Conservation (phyloP, 2,797 vertebrate species). For the Enteromius paludinosus region DNA sequence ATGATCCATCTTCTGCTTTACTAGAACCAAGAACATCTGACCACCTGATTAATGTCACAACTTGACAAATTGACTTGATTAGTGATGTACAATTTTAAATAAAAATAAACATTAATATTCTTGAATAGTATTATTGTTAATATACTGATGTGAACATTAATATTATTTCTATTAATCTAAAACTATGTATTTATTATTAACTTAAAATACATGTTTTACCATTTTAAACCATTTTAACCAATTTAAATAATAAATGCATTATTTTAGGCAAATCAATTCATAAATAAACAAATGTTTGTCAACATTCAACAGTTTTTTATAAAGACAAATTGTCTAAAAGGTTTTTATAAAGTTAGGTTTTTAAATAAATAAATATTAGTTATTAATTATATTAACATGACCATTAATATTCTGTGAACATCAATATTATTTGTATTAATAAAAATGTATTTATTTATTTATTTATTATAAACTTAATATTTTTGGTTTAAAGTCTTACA, state of each 20-base stretch:
- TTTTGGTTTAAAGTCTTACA: no score
- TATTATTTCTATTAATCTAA: neutral
- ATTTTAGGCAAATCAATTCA: neutral
- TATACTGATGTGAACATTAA: neutral
- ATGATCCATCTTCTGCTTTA: neutral
- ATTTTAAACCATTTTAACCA: neutral
- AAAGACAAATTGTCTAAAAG: neutral
- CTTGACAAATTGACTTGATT: neutral
- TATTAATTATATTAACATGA: neutral
- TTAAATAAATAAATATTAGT: no score
- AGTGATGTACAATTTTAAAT: neutral
- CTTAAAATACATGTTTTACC: neutral
- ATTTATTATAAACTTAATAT: no score
- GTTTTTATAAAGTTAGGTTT: neutral
- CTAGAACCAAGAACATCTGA: neutral
- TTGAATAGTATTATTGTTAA: neutral
- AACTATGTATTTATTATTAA: neutral
- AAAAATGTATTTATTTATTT: no score
- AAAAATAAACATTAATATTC: neutral
- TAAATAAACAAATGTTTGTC: neutral
- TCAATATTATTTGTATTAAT: no score
- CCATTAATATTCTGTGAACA: neutral
- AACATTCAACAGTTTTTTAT: neutral
- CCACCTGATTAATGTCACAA: neutral
- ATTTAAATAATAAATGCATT: neutral